Percentiles rank a stretch among this genome's conserved stretches.
Evolutionary conservation across 1,140 invertebrate genomes (phyloP).

Genomic region (Pseudomyrmex dendroicus): DNA sequence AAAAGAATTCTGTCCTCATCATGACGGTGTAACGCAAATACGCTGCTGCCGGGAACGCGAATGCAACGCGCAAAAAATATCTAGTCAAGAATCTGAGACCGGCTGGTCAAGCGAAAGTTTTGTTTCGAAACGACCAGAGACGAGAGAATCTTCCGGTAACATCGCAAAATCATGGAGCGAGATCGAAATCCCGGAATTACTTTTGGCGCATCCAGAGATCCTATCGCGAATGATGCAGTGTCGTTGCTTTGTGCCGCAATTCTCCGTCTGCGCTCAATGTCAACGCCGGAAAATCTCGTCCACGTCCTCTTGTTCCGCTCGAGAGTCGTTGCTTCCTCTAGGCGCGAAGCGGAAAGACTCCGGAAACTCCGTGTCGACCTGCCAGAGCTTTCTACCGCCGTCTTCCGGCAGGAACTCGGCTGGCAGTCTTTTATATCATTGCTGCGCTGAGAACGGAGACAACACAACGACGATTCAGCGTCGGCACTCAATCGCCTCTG

Average conservation of each 20-base stretch:
- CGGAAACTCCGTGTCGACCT: conserved; percentile 75
- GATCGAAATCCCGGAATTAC: conserved; percentile 58
- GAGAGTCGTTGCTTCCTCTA: conserved; percentile 61
- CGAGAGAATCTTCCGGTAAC: conserved; percentile 53
- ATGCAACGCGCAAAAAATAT: conserved; percentile 45
- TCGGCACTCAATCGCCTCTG: conserved; percentile 20
- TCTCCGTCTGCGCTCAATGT: conserved; percentile 60
- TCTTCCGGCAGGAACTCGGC: conserved; percentile 72
- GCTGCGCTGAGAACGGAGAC: conserved; percentile 49
- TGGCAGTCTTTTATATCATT: conserved; percentile 57
- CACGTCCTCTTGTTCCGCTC: conserved; percentile 59
- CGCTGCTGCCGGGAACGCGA: conserved; percentile 44
- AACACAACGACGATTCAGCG: conserved; percentile 43
- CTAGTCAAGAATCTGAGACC: conserved; percentile 66
- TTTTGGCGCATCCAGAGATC: conserved; percentile 69
- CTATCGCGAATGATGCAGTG: conserved; percentile 55
- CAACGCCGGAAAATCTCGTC: conserved; percentile 64
- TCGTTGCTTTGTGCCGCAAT: conserved; percentile 46
- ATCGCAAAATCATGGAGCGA: conserved; percentile 70
- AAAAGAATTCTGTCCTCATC: conserved; percentile 30
- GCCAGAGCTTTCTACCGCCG: conserved; percentile 73
- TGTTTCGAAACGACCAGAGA: conserved; percentile 43
- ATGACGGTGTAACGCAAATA: conserved; percentile 24
- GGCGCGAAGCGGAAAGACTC: conserved; percentile 73
- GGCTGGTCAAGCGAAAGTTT: conserved; percentile 69